These are phyloP conservation scores for Apis cerana DNA, from an alignment of 1,140 invertebrate genomes.

Conservation along the genomic window DNA sequence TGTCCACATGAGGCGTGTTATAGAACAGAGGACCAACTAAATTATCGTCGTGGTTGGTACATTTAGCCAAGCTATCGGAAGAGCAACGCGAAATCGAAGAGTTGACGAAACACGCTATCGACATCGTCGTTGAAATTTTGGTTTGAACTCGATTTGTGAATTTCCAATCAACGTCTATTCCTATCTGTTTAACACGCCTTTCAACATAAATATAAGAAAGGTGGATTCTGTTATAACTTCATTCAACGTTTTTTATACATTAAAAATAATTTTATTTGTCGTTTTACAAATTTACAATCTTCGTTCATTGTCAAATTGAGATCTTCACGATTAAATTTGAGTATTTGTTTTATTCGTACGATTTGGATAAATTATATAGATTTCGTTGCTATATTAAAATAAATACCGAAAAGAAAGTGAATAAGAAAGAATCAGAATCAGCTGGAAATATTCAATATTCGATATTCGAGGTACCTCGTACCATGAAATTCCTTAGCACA, in stretches of 20 bases:
- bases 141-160: not conserved
- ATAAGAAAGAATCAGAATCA: not conserved
- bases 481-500: not conserved
- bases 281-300: no score
- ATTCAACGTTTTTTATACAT: no score
- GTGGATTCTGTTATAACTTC: no score
- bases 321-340: no score
- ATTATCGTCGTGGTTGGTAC: slow-evolving; percentile 13
- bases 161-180: not conserved
- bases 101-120: slow-evolving; percentile 10
- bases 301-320: no score
- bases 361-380: not conserved
- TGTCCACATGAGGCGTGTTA: not conserved
- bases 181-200: not conserved
- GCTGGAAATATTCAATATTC: slow-evolving; percentile 10
- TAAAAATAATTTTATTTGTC: no score
- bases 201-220: not conserved
- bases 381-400: not conserved
- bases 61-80: slow-evolving; percentile 3
- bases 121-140: not conserved
- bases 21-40: not conserved
- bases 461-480: not conserved
- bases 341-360: no score
- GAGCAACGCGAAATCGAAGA: slow-evolving; percentile 6
- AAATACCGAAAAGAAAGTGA: not conserved